These are phyloP conservation scores for Drosophila tripunctata DNA, from an alignment of 2,888 invertebrate genomes.

Conservation along the genomic window DNA sequence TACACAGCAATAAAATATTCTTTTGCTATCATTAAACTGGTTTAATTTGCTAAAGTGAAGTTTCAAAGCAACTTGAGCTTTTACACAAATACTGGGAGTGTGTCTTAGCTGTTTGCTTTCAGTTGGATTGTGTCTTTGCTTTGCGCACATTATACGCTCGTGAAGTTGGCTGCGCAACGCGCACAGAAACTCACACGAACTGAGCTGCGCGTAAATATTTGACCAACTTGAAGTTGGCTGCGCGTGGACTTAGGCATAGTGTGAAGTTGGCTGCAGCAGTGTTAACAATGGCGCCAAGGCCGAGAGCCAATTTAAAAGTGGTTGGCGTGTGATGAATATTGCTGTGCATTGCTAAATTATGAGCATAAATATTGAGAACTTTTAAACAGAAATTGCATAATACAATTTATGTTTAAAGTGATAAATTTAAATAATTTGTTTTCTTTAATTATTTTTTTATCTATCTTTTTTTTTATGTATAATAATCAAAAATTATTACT, in stretches of 20 bases:
- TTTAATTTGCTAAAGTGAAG: background rate
- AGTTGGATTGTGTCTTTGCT: background rate
- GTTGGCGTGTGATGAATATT: too few species aligned
- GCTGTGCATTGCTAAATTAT: too few species aligned
- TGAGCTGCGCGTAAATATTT: background rate
- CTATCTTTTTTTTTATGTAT: too few species aligned
- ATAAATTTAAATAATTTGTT: too few species aligned
- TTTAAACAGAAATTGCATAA: too few species aligned
- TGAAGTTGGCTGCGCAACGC: background rate
- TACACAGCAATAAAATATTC: background rate
- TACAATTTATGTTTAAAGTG: too few species aligned
- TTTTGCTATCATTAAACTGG: background rate
- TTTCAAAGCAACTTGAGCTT: background rate
- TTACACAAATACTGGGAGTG: slow-evolving; percentile 13
- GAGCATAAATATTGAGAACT: too few species aligned
- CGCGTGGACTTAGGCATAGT: background rate
- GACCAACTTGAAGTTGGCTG: background rate
- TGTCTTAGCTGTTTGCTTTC: background rate
- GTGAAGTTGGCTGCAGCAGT: background rate
- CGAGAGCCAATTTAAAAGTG: background rate
- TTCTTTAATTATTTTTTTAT: too few species aligned
- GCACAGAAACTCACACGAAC: background rate
- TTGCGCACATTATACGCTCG: background rate
- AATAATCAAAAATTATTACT: too few species aligned
- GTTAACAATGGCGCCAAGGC: background rate